Evolutionary conservation across 2,113 vertebrate species (phyloP).

Genomic region (Canis aureus): DNA sequence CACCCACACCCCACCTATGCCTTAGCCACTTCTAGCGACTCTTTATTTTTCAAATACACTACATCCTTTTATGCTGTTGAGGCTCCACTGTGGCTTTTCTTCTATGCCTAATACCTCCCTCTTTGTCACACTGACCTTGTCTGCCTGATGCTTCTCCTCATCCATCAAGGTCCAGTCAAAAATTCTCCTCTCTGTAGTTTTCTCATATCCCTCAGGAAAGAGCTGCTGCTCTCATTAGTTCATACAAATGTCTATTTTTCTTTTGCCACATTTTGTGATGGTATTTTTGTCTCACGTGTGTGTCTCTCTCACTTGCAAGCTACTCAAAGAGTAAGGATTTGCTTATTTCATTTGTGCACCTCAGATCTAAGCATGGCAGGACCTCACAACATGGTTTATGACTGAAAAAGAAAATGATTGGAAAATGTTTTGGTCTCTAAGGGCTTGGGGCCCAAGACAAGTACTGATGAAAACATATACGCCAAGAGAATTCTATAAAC

Average conservation of each 20-base stretch:
- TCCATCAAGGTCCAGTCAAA: not conserved
- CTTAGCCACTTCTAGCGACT: not conserved
- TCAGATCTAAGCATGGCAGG: not conserved
- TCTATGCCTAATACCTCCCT: not conserved
- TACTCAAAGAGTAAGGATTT: not conserved
- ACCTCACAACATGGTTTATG: not conserved
- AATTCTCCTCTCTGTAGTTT: not conserved
- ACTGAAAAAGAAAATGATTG: not conserved
- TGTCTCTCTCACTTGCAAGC: not conserved
- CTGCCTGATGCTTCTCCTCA: not conserved
- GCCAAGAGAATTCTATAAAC: not conserved
- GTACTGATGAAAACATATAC: not conserved
- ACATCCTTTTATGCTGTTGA: not conserved
- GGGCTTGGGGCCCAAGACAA: not conserved
- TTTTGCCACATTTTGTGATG: not conserved
- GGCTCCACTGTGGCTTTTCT: not conserved
- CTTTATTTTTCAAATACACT: not conserved
- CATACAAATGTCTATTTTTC: not conserved
- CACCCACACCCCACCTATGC: not conserved
- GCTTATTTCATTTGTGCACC: not conserved
- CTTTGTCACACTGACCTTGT: not conserved
- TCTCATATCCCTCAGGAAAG: not conserved
- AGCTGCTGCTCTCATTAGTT: not conserved
- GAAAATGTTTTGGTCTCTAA: not conserved
- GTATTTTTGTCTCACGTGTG: not conserved